Percentiles rank a stretch among this genome's conserved stretches.
Conservation (phyloP, 2,797 vertebrate species). For the Acanthurus tractus region DNA sequence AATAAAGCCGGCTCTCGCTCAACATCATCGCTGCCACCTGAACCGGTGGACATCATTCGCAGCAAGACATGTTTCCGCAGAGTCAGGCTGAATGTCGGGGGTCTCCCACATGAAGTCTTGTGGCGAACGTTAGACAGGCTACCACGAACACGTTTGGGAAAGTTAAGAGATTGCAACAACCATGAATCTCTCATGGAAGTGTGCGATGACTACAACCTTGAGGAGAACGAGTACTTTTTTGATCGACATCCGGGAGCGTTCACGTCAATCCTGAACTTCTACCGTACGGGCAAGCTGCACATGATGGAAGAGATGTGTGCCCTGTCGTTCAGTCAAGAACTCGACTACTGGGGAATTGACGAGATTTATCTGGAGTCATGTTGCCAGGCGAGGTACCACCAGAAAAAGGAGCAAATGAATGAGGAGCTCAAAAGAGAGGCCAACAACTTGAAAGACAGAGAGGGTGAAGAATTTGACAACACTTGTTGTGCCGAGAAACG, state of each 20-base stretch:
- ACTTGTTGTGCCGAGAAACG: conserved; percentile 97
- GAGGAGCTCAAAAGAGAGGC: conserved; percentile 98
- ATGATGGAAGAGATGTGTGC: conserved; percentile 99
- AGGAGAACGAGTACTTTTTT: conserved; percentile 99
- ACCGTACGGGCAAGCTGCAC: conserved; percentile 97
- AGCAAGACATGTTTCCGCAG: conserved; percentile 96
- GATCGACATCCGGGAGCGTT: conserved; percentile 98
- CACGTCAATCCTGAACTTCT: conserved; percentile 99
- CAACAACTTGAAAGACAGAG: conserved; percentile 93
- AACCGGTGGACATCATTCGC: conserved; percentile 94
- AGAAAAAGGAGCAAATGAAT: conserved; percentile 99
- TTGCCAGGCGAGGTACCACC: conserved; percentile 98
- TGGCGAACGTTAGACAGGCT: conserved; percentile 98
- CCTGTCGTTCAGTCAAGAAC: conserved; percentile 97
- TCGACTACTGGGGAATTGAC: conserved; percentile 99
- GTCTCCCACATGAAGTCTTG: conserved; percentile 97
- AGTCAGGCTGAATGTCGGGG: conserved; percentile 96
- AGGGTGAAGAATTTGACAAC: conserved; percentile 98
- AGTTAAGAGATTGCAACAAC: conserved; percentile 94
- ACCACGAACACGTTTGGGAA: conserved; percentile 95
- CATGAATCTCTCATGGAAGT: conserved; percentile 96
- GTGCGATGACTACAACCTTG: conserved; percentile 97
- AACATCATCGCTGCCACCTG: conserved; percentile 94
- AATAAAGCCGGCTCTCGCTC: conserved; percentile 94
- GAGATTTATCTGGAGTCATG: conserved; percentile 99